phyloP scores from a whole-genome alignment of 2,797 vertebrate species.

The Cichlasoma orientale region DNA sequence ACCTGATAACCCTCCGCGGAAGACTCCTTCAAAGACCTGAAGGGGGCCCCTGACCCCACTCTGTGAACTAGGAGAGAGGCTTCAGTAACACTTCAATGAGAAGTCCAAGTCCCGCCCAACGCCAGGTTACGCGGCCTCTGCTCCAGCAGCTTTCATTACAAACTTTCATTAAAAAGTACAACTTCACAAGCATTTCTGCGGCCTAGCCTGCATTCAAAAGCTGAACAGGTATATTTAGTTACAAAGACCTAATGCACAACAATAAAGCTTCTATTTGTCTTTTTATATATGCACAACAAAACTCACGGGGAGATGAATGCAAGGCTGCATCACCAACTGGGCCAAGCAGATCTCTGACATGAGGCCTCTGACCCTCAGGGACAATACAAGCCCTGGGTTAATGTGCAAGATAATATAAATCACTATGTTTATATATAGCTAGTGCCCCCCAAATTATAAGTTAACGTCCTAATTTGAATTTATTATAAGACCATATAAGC shows the following conservation, averaged over 20 bases:
- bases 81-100: constrained; percentile 3
- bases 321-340: background rate
- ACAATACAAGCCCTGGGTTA: background rate
- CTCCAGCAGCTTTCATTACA: background rate
- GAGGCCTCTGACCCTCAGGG: background rate
- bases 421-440: background rate
- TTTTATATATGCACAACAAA: background rate
- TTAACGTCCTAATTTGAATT: background rate
- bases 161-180: background rate
- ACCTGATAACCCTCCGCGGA: background rate
- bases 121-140: background rate
- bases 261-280: constrained; percentile 1
- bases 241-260: background rate
- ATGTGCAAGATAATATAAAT: background rate
- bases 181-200: background rate
- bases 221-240: background rate
- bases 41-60: constrained; percentile 54
- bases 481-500: background rate
- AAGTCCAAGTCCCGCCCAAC: background rate
- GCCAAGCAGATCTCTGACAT: background rate
- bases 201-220: background rate
- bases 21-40: constrained; percentile 9
- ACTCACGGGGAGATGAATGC: background rate
- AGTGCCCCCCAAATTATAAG: background rate
- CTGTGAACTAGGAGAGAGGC: constrained; percentile 7